Evolutionary conservation across 1,140 invertebrate species (phyloP), one percentile per base, ranked within the genome.

Genomic region (Ctenoplectra terminalis): DNA sequence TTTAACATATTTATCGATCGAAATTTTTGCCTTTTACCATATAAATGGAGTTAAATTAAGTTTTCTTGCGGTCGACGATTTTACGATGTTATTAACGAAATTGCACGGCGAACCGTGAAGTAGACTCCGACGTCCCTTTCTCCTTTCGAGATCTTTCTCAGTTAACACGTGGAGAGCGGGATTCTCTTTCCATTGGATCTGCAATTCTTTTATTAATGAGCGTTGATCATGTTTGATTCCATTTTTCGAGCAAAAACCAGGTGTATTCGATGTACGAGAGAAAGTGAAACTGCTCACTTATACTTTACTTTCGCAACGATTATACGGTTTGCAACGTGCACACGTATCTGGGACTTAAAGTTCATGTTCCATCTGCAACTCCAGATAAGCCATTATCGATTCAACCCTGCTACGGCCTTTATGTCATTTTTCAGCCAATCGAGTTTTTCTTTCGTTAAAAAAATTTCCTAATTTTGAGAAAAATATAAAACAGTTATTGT

Each of bases 211-310:
- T 63, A 60, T 61, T 46, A 46, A 31, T 60, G n/a, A 26, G 4
- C 1, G 23, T 58, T 40, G 11, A 43, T 58, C 26, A 26, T n/a
- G 8, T 60, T 60, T 26, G 13, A 61, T 60, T 23, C 4, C 13
- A 8, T 52, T 70, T 74, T 60, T 58, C 6, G 20, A 7, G 1
- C 7, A 2, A 23, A 15, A n/a, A 23, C 3, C 1, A 2, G 37
- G 8, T 58, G 20, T 8, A 37, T 43, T 60, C 17, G 4, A 58
- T 26, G 13, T 58, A 34, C 20, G 31, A 60, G 56, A 20, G 40
- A 73, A 73, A 58, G 54, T 58, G 71, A 73, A 73, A 73, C 20
- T 73, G 1, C 4, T 26, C 26, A 9, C 26, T 1, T 40, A 26
- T 61, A 37, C 20, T 29, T 70, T 9, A 17, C 11, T 72, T 72